Base-by-base conservation (phyloP, 2,888 invertebrate genomes). In the Spodoptera picta region DNA sequence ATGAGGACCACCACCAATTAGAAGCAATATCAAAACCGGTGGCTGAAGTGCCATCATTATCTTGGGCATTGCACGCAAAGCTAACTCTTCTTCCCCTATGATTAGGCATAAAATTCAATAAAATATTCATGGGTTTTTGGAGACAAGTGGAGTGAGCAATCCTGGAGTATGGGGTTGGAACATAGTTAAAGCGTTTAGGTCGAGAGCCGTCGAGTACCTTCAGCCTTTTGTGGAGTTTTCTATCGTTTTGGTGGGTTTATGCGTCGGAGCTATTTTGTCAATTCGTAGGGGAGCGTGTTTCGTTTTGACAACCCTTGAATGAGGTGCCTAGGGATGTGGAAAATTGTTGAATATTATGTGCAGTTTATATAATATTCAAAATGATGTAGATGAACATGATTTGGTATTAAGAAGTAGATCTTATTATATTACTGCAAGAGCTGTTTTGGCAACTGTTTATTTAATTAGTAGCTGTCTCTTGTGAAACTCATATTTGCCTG, bases 111-210 rank as follows among this genome's bases (percentile, higher is more conserved):
- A 84, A 92, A 86, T 93, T 82, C 89, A 82, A 80, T 90, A 83
- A 87, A 88, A 88, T 84, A 84, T 88, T 91, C 83, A 90, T 87
- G 90, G 89, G 90, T 90, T 93, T 94, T 92, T 90, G 94, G 93
- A 94, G 94, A 94, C 90, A 93, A 94, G 94, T 94, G 90, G 92
- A 93, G 92, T 94, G 94, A 94, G 94, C 93, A 94, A 85, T 91
- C 93, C 90, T 92, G 88, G 82, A 92, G 91, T 85, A 89, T 89
- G 89, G 93, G 93, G 92, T 89, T 87, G 92, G 93, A 90, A 91
- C 88, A 93, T 93, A 90, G 94, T 92, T 94, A 93, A 94, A 94
- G 92, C 94, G 94, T 94, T 94, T 94, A 94, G 90, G 90, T 87
- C 69, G 91, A 94, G 94, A 89, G 92, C 78, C 69, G 86, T 92